These are phyloP conservation scores for Lacerta bilineata DNA, from an alignment of 2,797 vertebrate species.

Conservation along the genomic window DNA sequence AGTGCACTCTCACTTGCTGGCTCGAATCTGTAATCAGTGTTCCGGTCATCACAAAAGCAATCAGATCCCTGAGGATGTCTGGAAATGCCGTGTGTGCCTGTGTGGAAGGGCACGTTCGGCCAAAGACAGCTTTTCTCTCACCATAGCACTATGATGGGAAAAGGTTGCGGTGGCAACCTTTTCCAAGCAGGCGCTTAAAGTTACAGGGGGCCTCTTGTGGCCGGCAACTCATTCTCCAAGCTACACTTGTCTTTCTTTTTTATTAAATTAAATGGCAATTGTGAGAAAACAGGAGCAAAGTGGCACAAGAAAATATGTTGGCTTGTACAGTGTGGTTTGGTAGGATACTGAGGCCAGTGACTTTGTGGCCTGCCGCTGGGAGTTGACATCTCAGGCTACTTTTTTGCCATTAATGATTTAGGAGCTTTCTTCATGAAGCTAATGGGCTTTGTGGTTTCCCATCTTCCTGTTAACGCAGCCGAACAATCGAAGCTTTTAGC, in stretches of 20 bases:
- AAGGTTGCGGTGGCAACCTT: not conserved
- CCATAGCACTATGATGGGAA: not conserved
- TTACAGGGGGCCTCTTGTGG: too few species aligned
- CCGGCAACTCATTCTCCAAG: too few species aligned
- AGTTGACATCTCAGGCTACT: conserved; percentile 9
- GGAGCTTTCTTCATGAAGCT: conserved; percentile 11
- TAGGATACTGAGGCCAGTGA: not conserved
- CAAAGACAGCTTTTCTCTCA: not conserved
- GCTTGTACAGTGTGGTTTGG: not conserved
- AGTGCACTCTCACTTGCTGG: not conserved
- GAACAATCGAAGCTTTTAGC: conserved; percentile 49
- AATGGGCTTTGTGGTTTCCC: conserved; percentile 34
- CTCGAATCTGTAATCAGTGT: conserved; percentile 14
- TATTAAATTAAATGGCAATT: not conserved
- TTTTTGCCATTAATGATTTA: conserved; percentile 33
- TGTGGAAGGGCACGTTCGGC: not conserved
- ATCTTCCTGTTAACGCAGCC: conserved; percentile 32
- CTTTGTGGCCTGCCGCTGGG: conserved; percentile 8
- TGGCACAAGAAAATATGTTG: not conserved
- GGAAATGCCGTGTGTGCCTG: not conserved
- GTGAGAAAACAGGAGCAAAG: not conserved
- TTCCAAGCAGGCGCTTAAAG: too few species aligned
- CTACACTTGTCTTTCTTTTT: too few species aligned
- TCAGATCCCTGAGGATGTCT: not conserved
- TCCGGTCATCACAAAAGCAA: not conserved